phyloP scores from a whole-genome alignment of 2,113 vertebrate genomes.

The Chunga burmeisteri region DNA sequence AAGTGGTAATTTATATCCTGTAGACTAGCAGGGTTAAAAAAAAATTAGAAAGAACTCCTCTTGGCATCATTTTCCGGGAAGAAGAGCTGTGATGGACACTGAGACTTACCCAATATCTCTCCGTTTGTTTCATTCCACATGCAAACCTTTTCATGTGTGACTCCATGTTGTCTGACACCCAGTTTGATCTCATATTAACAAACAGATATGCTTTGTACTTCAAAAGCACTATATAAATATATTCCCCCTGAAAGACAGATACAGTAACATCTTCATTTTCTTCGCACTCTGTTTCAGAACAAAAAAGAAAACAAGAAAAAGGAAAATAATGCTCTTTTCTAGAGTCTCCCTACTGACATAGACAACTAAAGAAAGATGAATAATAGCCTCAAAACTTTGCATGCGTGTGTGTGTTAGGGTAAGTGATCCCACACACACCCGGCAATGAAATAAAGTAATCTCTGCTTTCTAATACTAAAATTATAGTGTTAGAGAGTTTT shows the following conservation, averaged over 20 bases:
- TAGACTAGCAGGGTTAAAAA: neutral
- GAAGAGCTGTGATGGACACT: neutral
- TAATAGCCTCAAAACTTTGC: too few relatives aligned
- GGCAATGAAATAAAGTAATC: too few relatives aligned
- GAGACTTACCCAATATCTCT: neutral
- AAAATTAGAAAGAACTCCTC: too few relatives aligned
- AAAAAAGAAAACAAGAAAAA: neutral
- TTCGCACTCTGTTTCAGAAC: neutral
- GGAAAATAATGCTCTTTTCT: neutral
- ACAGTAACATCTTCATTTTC: neutral
- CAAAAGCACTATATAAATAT: neutral
- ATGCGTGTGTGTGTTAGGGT: too few relatives aligned
- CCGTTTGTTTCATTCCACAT: neutral
- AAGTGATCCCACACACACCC: too few relatives aligned
- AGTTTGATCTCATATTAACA: neutral
- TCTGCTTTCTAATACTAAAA: too few relatives aligned
- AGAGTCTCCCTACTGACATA: neutral
- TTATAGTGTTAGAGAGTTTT: too few relatives aligned
- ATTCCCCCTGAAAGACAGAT: neutral
- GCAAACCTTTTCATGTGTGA: neutral
- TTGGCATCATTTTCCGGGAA: neutral
- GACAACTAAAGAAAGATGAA: too few relatives aligned
- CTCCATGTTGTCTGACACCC: neutral
- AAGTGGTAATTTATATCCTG: neutral
- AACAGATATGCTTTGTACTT: neutral